These are phyloP conservation scores for Synanthedon vespiformis DNA, from an alignment of 2,888 invertebrate genomes.

Conservation along the genomic window DNA sequence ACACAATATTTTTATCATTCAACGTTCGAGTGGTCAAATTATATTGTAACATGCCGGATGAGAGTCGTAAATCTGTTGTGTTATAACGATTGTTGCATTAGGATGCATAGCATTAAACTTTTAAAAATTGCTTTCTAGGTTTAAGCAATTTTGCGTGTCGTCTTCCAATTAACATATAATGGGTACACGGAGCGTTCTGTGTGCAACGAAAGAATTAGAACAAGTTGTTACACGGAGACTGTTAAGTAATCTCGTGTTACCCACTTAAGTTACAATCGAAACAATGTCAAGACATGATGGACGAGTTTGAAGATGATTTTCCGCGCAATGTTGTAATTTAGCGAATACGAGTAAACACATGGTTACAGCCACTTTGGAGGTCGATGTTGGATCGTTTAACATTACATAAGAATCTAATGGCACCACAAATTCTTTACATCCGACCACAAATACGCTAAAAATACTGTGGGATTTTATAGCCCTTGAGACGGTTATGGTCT, in stretches of 20 bases:
- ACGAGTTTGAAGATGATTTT: conserved; percentile 3
- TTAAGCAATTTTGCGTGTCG: conserved; percentile 41
- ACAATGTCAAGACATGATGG: conserved; percentile 5
- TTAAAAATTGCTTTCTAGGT: conserved; percentile 22
- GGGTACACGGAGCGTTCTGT: conserved; percentile 20
- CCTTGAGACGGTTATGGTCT: too few species aligned
- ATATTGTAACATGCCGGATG: conserved; percentile 7
- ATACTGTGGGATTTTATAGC: too few species aligned
- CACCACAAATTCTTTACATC: neutral
- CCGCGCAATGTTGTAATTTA: neutral
- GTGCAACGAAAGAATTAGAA: conserved; percentile 42
- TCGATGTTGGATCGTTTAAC: neutral
- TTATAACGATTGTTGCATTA: conserved; percentile 2
- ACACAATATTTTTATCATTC: conserved; percentile 13
- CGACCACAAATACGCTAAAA: neutral
- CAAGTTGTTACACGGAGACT: conserved; percentile 27
- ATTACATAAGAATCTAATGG: neutral
- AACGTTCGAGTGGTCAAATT: conserved; percentile 10
- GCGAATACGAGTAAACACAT: neutral
- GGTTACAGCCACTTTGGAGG: neutral
- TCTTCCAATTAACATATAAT: conserved; percentile 53
- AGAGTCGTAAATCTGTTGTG: conserved; percentile 1
- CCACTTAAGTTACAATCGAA: conserved; percentile 12
- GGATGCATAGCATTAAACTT: conserved; percentile 8
- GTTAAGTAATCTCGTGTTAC: conserved; percentile 30